Evolutionary conservation across 2,797 vertebrate species (phyloP), one percentile per base, ranked within the genome.

Genomic region (Poecilia velifera): DNA sequence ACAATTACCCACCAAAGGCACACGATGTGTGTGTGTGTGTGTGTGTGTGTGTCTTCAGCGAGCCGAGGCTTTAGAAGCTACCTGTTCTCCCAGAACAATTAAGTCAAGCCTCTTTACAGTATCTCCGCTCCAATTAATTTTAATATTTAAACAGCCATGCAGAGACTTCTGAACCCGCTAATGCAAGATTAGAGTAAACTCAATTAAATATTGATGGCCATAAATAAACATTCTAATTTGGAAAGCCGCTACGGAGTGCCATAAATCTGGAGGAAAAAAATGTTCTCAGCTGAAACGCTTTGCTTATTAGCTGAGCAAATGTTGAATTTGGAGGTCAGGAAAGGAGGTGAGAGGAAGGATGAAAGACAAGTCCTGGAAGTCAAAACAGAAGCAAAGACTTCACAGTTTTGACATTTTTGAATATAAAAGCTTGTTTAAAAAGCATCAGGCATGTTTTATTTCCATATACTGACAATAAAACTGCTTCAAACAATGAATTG

Each of bases 171-270:
- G 91, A 93, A 93, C 90, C 88, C 88, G 81, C 90, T 88, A 93
- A 94, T 83, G 87, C 86, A 88, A 93, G 94, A 96, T 94, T 95
- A 94, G 92, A 94, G 94, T 93, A 93, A 92, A 93, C 93, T 90
- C 93, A 94, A 95, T 96, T 95, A 96, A 95, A 95, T 95, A 95
- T 96, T 95, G 92, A 96, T 95, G 91, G 91, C 91, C 91, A 95
- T 94, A 95, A 95, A 96, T 95, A 96, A 95, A 96, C 93, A 93
- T 93, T 90, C 92, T 93, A 91, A 94, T 94, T 95, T 92, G 87
- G 86, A 87, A 84, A 87, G 87, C 85, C 34, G 80, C 88, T 83
- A 82, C 83, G 85, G 85, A 84, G 85, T 28, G 55, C 76, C 34
- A 78, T 90, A 87, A 88, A 90, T 93, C 81, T 89, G 73, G 81